Conservation (phyloP, 2,888 invertebrate species). For the Athalia rosae region DNA sequence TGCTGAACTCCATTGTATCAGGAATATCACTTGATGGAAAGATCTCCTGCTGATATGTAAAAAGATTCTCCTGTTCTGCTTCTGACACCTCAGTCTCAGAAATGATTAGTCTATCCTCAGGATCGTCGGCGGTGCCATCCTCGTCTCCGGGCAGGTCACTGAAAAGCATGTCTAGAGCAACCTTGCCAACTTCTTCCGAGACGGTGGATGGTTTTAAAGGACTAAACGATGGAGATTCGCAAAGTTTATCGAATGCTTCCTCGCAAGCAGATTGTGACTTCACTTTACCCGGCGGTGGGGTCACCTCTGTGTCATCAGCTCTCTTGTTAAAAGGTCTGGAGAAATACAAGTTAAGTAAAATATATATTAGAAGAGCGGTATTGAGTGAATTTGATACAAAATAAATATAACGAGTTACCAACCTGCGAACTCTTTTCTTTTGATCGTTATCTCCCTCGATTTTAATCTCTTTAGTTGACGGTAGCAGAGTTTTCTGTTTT, state of each 20-base stretch:
- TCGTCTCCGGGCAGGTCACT: conserved; percentile 72
- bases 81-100: conserved; percentile 81
- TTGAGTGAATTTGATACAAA: conserved; percentile 51
- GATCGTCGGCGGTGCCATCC: conserved; percentile 74
- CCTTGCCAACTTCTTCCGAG: conserved; percentile 55
- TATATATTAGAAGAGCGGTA: not conserved
- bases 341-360: not conserved
- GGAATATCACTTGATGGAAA: conserved; percentile 71
- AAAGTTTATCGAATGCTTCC: conserved; percentile 76
- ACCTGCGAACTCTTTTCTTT: conserved; percentile 59
- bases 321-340: conserved; percentile 49
- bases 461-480: conserved; percentile 55
- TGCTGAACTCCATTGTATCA: conserved; percentile 55
- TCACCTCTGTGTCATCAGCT: conserved; percentile 48
- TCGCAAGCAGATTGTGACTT: conserved; percentile 61
- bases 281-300: conserved; percentile 51
- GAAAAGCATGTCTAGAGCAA: conserved; percentile 70
- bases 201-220: conserved; percentile 56
- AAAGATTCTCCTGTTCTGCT: conserved; percentile 74
- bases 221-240: conserved; percentile 76
- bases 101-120: conserved; percentile 77
- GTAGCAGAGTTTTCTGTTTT: conserved; percentile 61
- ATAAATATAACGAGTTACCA: not conserved
- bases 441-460: conserved; percentile 52
- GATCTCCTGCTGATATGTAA: conserved; percentile 78